phyloP scores from a whole-genome alignment of 2,888 invertebrate species.

The Agrotis exclamationis region DNA sequence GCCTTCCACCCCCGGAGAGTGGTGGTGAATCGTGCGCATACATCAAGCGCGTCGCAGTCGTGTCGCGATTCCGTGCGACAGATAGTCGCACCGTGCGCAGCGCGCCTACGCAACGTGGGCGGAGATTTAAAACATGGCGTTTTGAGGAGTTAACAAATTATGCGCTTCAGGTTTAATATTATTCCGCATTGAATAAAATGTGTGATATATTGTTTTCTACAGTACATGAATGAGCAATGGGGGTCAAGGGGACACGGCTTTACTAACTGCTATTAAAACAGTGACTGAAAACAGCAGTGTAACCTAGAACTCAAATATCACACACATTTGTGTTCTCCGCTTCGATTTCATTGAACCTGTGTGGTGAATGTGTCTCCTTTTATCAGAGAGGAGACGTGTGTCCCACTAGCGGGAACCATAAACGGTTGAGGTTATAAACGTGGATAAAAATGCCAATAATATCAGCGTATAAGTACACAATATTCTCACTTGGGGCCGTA shows the following conservation, averaged over 20 bases:
- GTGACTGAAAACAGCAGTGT: not conserved
- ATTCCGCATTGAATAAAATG: conserved; percentile 23
- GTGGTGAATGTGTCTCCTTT: too few relatives aligned
- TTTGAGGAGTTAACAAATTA: conserved; percentile 52
- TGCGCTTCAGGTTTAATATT: conserved; percentile 46
- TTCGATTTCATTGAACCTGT: too few relatives aligned
- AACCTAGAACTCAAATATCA: too few relatives aligned
- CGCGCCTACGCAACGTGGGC: conserved; percentile 69
- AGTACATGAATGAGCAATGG: not conserved
- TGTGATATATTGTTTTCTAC: conserved; percentile 17
- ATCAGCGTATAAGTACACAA: too few relatives aligned
- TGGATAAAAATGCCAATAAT: too few relatives aligned
- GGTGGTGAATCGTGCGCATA: conserved; percentile 66
- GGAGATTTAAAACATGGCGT: conserved; percentile 54
- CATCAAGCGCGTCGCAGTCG: conserved; percentile 67
- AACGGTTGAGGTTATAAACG: too few relatives aligned
- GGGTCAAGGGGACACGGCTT: too few relatives aligned
- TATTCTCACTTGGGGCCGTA: not conserved
- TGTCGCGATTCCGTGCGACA: conserved; percentile 72
- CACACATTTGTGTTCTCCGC: too few relatives aligned
- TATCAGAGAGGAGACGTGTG: too few relatives aligned
- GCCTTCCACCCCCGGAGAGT: conserved; percentile 61
- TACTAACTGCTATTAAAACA: too few relatives aligned
- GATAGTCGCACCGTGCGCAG: conserved; percentile 69
- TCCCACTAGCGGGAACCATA: too few relatives aligned